Evolutionary conservation across 2,797 vertebrate genomes (phyloP).

Genomic region (Eupleurogrammus muticus): DNA sequence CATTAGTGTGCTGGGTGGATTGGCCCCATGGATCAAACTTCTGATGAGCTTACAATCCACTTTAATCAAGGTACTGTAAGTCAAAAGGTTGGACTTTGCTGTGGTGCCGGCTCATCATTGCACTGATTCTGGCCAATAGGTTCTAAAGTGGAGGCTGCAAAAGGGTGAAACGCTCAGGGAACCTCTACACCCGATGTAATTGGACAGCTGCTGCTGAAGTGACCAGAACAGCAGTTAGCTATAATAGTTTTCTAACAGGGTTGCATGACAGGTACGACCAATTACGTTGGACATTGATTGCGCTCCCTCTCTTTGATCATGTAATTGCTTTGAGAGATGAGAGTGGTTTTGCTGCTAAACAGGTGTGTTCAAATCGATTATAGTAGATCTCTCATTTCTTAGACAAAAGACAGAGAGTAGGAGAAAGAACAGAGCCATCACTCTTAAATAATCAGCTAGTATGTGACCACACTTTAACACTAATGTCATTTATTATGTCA

Average conservation of each 20-base stretch:
- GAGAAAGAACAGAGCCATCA: constrained; percentile 21
- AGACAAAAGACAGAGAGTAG: constrained; percentile 14
- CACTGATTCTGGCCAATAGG: constrained; percentile 33
- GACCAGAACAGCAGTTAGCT: constrained; percentile 57
- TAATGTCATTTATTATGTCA: constrained; percentile 21
- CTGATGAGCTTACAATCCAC: constrained; percentile 55
- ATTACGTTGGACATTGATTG: constrained; percentile 82
- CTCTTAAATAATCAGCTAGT: constrained; percentile 14
- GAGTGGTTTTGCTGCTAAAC: constrained; percentile 61
- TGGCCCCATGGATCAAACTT: constrained; percentile 42
- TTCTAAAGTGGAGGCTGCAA: constrained; percentile 16
- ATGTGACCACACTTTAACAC: constrained; percentile 25
- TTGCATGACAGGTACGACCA: constrained; percentile 71
- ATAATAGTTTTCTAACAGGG: constrained; percentile 78
- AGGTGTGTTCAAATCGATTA: constrained; percentile 73
- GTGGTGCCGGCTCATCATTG: constrained; percentile 29
- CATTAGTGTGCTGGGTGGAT: constrained; percentile 27
- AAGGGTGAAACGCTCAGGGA: constrained; percentile 18
- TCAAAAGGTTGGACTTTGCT: constrained; percentile 14
- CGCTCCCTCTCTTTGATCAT: constrained; percentile 70
- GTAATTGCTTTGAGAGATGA: constrained; percentile 77
- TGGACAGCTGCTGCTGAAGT: constrained; percentile 61
- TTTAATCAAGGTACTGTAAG: constrained; percentile 56
- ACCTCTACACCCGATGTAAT: constrained; percentile 57
- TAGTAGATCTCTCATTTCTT: constrained; percentile 59